Conservation (phyloP, 2,888 invertebrate species). For the Peribatodes rhomboidaria region DNA sequence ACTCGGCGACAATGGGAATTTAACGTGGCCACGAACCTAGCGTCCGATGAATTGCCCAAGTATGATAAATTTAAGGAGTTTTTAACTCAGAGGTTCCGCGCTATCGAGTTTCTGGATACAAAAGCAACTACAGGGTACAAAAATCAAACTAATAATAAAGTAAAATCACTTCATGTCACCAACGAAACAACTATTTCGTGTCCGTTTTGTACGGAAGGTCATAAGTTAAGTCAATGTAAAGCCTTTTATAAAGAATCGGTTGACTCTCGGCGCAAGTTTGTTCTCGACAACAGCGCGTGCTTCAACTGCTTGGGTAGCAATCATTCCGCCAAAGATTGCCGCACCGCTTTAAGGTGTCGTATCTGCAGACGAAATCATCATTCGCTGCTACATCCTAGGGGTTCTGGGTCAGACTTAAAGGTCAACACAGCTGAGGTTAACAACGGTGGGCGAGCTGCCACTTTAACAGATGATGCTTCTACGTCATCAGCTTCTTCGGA, state of each 20-base stretch:
- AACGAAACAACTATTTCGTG: not conserved
- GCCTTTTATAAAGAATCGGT: slow-evolving; percentile 2
- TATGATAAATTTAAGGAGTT: slow-evolving; percentile 4
- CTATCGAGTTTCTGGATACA: not conserved
- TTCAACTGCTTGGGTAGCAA: slow-evolving; percentile 26
- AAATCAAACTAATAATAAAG: not conserved
- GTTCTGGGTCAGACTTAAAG: not conserved
- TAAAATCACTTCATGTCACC: not conserved
- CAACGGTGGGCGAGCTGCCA: not conserved
- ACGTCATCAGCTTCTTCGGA: not conserved
- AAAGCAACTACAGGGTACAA: not conserved
- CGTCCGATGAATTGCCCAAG: slow-evolving; percentile 4
- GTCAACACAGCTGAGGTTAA: not conserved
- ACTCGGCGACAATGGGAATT: slow-evolving; percentile 4
- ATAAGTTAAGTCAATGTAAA: slow-evolving; percentile 14
- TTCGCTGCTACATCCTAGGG: slow-evolving; percentile 1
- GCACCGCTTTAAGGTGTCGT: not conserved
- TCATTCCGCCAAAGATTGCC: slow-evolving; percentile 17
- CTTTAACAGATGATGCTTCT: not conserved
- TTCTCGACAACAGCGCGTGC: slow-evolving; percentile 6
- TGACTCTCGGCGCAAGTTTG: slow-evolving; percentile 13
- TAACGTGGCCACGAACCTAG: not conserved
- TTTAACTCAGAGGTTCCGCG: not conserved
- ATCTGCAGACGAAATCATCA: not conserved
- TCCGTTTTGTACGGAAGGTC: slow-evolving; percentile 16